Conservation (phyloP, 2,888 invertebrate species). For the Cheilosia scutellata region DNA sequence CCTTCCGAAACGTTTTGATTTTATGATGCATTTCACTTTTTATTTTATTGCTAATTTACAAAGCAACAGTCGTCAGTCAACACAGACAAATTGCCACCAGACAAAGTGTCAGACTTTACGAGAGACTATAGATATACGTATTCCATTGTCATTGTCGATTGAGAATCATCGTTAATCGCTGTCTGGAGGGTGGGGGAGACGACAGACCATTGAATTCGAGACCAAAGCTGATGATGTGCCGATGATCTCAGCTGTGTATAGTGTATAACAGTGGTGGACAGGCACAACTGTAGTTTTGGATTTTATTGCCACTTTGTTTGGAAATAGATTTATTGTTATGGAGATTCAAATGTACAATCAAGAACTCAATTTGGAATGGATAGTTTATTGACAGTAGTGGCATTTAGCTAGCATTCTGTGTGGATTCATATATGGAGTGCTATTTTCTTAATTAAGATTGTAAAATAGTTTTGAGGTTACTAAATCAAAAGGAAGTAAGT, state of each 20-base stretch:
- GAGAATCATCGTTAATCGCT: too few relatives aligned
- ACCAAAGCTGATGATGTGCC: too few relatives aligned
- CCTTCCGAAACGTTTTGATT: too few relatives aligned
- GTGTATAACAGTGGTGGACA: not conserved
- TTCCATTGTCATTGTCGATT: too few relatives aligned
- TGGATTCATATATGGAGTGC: not conserved
- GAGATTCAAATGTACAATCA: constrained; percentile 4
- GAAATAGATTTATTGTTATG: constrained; percentile 44
- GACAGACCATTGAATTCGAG: too few relatives aligned
- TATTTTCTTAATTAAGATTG: constrained; percentile 12
- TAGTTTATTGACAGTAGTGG: constrained; percentile 41
- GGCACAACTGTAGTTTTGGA: constrained; percentile 8
- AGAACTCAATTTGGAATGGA: constrained; percentile 37
- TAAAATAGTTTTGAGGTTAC: constrained; percentile 6
- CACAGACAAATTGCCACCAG: too few relatives aligned
- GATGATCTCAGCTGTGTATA: constrained; percentile 9
- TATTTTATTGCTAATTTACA: too few relatives aligned
- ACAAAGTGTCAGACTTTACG: too few relatives aligned
- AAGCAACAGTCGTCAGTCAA: too few relatives aligned
- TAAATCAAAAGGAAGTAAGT: constrained; percentile 1
- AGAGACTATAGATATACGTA: too few relatives aligned
- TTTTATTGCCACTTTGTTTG: constrained; percentile 34
- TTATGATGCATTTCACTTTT: too few relatives aligned
- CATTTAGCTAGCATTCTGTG: not conserved
- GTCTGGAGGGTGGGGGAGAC: too few relatives aligned